Evolutionary conservation across 2,113 vertebrate genomes (phyloP), one percentile per base, ranked within the genome.

Genomic region (Ctenomys sociabilis): DNA sequence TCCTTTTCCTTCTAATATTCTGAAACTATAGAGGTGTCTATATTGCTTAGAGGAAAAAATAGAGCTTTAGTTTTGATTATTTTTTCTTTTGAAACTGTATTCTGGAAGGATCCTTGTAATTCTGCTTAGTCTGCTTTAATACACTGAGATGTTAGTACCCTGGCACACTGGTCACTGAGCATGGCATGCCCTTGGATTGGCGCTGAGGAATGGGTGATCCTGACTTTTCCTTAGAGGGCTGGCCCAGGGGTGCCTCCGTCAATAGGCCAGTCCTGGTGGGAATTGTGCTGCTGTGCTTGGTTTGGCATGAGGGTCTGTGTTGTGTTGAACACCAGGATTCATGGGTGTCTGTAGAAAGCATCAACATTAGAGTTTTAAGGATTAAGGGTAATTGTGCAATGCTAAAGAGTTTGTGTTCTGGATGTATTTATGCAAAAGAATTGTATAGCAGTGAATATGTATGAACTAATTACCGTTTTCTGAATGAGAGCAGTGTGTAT

Each of bases 51-150:
- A 96, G 93, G 70, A 90, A 96, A 35, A 94, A 96, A 95, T 87
- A 97, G 97, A 98, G 90, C 63, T 83, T 35, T 92, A 12, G 77
- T 96, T 98, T 98, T 98, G 98, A 98, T 98, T 98, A 98, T 97
- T 97, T 98, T 98, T 98, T 97, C 97, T 98, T 70, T 88, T 97
- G 97, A 98, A 88, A 97, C 96, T 98, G 98, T 96, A 94, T 96
- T 98, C 96, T 97, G 96, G 98, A 98, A 98, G 98, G 98, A 98
- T 98, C 97, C 96, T 95, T 98, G 97, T 97, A 96, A 94, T 95
- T 98, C 88, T 97, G 96, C 95, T 98, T 98, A 97, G 96, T 88
- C 95, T 97, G 97, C 98, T 98, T 98, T 91, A 84, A 45, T 84
- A 83, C 37, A 88, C 35, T 85, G 75, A 89, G 68, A 54, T n/a